Base-by-base conservation (phyloP, 2,888 invertebrate genomes). In the Oscheius sp. region DNA sequence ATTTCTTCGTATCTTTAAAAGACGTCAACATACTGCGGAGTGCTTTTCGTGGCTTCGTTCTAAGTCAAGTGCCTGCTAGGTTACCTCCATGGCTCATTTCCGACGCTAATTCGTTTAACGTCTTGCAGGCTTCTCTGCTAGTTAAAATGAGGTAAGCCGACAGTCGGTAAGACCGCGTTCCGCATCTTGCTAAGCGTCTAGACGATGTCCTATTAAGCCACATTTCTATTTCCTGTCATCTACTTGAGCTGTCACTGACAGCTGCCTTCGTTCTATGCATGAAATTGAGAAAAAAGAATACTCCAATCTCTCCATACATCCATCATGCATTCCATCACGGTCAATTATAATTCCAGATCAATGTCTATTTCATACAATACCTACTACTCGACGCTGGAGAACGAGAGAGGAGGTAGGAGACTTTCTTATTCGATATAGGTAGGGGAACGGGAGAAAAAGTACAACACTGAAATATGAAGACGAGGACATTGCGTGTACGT, bases 321-420 rank as follows among this genome's bases (percentile, higher is more conserved):
- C 42, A 42, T 42, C 42, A 42, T 42, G 42, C 42, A 42, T 42
- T 42, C 42, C 42, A 42, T 42, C 42, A 42, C 42, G 42, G 42
- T 7, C 42, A 42, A 42, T 53, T 53, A n/a, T 53, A 13, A 53
- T 66, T 66, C 32, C 53, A 68, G 68, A 37, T 68, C 68, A 13
- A 68, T 68, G 68, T 68, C 68, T n/a, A 68, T 68, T 55, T 68
- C 68, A 1, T 68, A 68, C 42, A 68, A 68, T 29, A 68, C 68
- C 5, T 68, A 68, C 42, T 68, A 68, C 21, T 10, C 48, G 29
- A 55, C 55, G n/a, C 21, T 55, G 21, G 55, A 68, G 11, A 55
- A 55, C 35, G 68, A 68, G 33, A 53, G 42, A 68, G 68, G 68
- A 55, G 55, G 9, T 53, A n/a, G 11, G 21, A n/a, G 21, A 21